Evolutionary conservation across 2,888 invertebrate species (phyloP).

Genomic region (Aricia artaxerxes): DNA sequence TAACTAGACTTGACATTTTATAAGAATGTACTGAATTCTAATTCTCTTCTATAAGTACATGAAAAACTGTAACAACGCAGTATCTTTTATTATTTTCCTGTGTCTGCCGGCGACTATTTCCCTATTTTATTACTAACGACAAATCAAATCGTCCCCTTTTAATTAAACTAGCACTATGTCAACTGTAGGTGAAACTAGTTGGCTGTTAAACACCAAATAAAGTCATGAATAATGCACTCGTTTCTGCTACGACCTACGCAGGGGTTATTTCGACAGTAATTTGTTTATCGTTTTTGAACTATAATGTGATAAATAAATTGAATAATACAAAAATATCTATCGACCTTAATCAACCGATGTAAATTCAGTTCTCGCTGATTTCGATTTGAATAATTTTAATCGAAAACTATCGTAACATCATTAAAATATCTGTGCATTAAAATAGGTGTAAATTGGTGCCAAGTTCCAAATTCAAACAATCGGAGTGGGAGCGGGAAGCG

Average conservation of each 20-base stretch:
- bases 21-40: too few relatives aligned
- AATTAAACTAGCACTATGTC: constrained; percentile 74
- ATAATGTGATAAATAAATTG: not conserved
- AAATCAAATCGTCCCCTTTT: constrained; percentile 74
- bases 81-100: not conserved
- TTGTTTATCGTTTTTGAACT: not conserved
- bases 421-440: constrained; percentile 2
- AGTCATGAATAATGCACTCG: constrained; percentile 63
- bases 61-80: too few relatives aligned
- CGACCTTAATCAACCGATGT: not conserved
- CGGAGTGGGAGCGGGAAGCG: not conserved
- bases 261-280: not conserved
- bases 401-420: constrained; percentile 1
- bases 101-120: constrained; percentile 27
- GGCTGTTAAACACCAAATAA: constrained; percentile 54
- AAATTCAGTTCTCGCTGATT: not conserved
- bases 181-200: constrained; percentile 58
- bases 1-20: too few relatives aligned
- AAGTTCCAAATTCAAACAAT: constrained; percentile 31
- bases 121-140: constrained; percentile 59
- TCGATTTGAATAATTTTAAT: not conserved
- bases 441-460: constrained; percentile 20
- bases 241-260: constrained; percentile 32
- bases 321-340: not conserved
- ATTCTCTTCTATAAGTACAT: too few relatives aligned